These are phyloP conservation scores for Lamellibrachia satsuma DNA, from an alignment of 2,888 invertebrate genomes.

Conservation along the genomic window DNA sequence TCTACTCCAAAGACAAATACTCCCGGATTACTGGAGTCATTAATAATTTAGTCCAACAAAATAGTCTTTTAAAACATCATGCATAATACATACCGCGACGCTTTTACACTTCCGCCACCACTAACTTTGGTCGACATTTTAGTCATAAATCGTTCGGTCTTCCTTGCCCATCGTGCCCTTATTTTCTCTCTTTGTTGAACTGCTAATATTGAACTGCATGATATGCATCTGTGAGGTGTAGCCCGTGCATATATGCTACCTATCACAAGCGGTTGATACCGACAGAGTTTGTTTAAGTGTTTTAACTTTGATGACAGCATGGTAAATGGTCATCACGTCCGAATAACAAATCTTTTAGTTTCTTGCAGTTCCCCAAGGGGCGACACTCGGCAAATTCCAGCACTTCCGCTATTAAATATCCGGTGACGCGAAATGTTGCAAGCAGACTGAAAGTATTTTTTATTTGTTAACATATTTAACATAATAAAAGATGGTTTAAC, in stretches of 20 bases:
- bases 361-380: not conserved
- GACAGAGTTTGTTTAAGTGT: not conserved
- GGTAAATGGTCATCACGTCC: not conserved
- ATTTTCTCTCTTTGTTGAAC: not conserved
- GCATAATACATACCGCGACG: not conserved
- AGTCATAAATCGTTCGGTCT: conserved; percentile 21
- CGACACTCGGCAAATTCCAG: not conserved
- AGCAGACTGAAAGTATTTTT: not conserved
- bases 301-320: not conserved
- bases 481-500: not conserved
- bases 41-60: not conserved
- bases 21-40: not conserved
- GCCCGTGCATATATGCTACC: not conserved
- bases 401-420: conserved; percentile 1
- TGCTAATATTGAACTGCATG: not conserved
- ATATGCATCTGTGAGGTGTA: not conserved
- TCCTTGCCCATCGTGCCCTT: not conserved
- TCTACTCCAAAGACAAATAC: not conserved
- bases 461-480: not conserved
- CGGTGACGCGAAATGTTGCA: conserved; percentile 11
- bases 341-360: not conserved
- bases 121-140: not conserved
- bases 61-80: not conserved
- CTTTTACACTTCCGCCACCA: not conserved
- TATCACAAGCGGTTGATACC: not conserved